These are phyloP conservation scores for Grantiella picta DNA, from an alignment of 2,113 vertebrate species.

Conservation along the genomic window DNA sequence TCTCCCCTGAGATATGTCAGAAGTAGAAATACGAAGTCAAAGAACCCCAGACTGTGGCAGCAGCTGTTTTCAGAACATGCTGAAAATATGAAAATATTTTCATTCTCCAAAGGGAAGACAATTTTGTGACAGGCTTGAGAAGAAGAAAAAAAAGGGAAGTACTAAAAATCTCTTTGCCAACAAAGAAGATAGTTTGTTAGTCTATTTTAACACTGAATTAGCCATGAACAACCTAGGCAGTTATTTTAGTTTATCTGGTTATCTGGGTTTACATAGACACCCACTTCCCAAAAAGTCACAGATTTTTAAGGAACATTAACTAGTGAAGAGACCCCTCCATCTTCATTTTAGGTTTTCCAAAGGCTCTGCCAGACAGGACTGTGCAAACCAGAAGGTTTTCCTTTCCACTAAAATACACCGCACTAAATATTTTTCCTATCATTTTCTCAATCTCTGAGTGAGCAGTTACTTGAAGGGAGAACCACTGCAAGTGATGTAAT, in stretches of 20 bases:
- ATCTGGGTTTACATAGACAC: background rate
- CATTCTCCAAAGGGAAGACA: background rate
- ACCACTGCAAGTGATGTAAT: background rate
- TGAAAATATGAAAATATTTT: background rate
- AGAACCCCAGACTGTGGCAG: conserved; percentile 9
- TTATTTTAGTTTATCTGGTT: background rate
- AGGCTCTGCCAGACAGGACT: background rate
- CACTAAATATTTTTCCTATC: background rate
- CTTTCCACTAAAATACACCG: background rate
- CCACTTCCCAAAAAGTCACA: background rate
- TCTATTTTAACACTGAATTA: background rate
- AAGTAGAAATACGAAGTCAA: background rate
- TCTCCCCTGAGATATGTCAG: background rate
- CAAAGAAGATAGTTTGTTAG: background rate
- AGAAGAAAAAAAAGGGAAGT: background rate
- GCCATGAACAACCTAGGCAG: background rate
- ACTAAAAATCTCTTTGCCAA: background rate
- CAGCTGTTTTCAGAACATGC: background rate
- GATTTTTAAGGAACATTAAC: background rate
- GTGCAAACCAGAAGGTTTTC: background rate
- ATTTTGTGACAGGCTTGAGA: background rate
- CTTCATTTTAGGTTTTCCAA: background rate
- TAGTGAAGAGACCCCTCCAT: background rate
- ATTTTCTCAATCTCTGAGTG: background rate
- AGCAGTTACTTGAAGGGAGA: background rate